Evolutionary conservation across 2,888 invertebrate genomes (phyloP).

Genomic region (Synanthedon vespiformis): DNA sequence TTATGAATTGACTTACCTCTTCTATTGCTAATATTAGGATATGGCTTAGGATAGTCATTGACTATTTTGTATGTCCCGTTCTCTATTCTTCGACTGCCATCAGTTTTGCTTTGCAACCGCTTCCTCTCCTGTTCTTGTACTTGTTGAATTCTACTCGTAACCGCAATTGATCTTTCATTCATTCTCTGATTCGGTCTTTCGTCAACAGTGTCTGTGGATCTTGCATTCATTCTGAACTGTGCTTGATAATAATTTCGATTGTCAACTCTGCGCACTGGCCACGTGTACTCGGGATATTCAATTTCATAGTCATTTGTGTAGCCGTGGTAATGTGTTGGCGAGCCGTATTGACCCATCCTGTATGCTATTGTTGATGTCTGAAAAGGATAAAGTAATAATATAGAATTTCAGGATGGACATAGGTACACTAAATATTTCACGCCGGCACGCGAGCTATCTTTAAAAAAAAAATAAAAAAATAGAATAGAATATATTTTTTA

Average conservation of each 20-base stretch:
- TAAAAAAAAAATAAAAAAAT: too few species aligned
- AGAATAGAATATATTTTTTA: too few species aligned
- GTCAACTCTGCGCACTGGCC: neutral
- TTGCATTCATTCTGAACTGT: neutral
- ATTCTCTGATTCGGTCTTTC: neutral
- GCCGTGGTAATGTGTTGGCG: neutral
- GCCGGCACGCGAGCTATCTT: too few species aligned
- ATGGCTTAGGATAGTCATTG: neutral
- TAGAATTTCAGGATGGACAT: too few species aligned
- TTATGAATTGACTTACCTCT: slow-evolving; percentile 1
- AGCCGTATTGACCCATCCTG: slow-evolving; percentile 3
- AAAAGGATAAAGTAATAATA: neutral
- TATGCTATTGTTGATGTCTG: slow-evolving; percentile 9
- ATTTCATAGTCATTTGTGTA: neutral
- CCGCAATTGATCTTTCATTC: slow-evolving; percentile 7
- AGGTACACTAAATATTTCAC: too few species aligned
- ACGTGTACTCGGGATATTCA: neutral
- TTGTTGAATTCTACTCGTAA: slow-evolving; percentile 6
- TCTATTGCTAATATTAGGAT: neutral
- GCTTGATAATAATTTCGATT: neutral
- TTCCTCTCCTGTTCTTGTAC: slow-evolving; percentile 10
- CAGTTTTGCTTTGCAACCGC: slow-evolving; percentile 1
- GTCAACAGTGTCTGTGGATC: neutral
- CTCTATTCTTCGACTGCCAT: slow-evolving; percentile 5
- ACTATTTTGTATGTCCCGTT: slow-evolving; percentile 19